Base-by-base conservation (phyloP, 2,113 vertebrate species). In the Cinclus mexicanus region DNA sequence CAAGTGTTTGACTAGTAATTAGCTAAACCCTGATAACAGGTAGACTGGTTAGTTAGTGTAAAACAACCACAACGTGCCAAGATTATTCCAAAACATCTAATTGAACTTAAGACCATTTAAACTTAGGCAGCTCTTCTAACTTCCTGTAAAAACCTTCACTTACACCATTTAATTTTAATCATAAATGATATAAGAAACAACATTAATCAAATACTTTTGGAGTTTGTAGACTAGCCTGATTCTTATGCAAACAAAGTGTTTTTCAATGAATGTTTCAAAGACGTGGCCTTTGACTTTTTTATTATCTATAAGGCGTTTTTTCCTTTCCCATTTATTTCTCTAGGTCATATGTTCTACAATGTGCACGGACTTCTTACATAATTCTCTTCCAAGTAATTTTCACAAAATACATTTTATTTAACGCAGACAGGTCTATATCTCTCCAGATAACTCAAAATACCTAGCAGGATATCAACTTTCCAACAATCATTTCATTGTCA, bases 121-220 rank as follows among this genome's bases (percentile, higher is more conserved):
- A 83, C 16, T 29, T 63, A 29, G 16, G 31, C 17, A 83, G 28
- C 22, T 52, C 11, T 83, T 93, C 22, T 47, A 55, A 26, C 22
- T 63, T 80, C 21, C 21, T 59, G 37, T 39, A 83, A 75, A 74
- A 92, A 23, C 6, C 7, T 28, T 83, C 65, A 59, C 28, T 68
- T 95, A 89, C 87, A 88, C 52, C 49, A 94, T 95, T 96, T 95
- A 79, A 82, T 78, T 89, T 96, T 95, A 93, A 88, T 92, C 91
- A 28, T 23, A 10, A 78, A 94, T 91, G 93, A 94, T 95, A 78
- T 55, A 89, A 83, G 78, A 95, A 97, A 83, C 24, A 95, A 91
- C 93, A 83, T 61, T 88, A 71, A 64, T 97, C 42, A 23, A 81
- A 87, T 75, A 76, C 4, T 53, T 96, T 87, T 94, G 68, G 95